Evolutionary conservation across 1,140 invertebrate genomes (phyloP), one percentile per base, ranked within the genome.

Genomic region (Matsumurasca onukii): DNA sequence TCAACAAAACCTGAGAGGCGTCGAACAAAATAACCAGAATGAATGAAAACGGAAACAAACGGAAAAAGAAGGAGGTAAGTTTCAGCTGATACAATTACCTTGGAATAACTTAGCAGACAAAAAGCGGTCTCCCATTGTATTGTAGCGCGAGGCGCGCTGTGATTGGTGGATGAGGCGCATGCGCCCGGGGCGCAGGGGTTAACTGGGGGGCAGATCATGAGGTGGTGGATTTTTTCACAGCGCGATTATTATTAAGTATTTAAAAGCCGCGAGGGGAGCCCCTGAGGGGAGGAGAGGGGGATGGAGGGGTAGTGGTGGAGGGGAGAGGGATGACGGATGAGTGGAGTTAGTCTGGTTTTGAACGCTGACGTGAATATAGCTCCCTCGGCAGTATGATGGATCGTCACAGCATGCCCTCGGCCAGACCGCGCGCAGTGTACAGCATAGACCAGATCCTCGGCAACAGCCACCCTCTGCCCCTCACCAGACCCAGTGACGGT

Each of bases 381-480:
- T n/a, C n/a, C n/a, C n/a, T n/a, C n/a, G n/a, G n/a, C n/a, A n/a
- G n/a, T n/a, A n/a, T n/a, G n/a, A 65, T 65, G 62, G 62, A 65
- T 9, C 31, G 62, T 2, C 61, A 34, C 24, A 63, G 17, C 5
- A 15, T 45, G 20, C 20, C 34, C 5, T 22, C 62, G 1, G 62
- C 39, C 20, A 65, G 62, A 27, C 49, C 67, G 30, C 65, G 67
- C 27, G 69, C 61, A 20, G 67, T 73, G 5, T 73, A 73, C 51
- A 70, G 62, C 24, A 73, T 73, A 24, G 72, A 73, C 45, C 68
- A 72, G 59, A 73, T 73, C 39, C 69, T 73, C 1, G 71, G 71
- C 49, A 73, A 66, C 49, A 68, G 57, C 24, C 31, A 66, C n/a
- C n/a, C n/a, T n/a, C n/a, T n/a, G n/a, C n/a, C n/a, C n/a, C n/a